Evolutionary conservation across 2,797 vertebrate genomes (phyloP).

Genomic region (Anisognathus igniventris): DNA sequence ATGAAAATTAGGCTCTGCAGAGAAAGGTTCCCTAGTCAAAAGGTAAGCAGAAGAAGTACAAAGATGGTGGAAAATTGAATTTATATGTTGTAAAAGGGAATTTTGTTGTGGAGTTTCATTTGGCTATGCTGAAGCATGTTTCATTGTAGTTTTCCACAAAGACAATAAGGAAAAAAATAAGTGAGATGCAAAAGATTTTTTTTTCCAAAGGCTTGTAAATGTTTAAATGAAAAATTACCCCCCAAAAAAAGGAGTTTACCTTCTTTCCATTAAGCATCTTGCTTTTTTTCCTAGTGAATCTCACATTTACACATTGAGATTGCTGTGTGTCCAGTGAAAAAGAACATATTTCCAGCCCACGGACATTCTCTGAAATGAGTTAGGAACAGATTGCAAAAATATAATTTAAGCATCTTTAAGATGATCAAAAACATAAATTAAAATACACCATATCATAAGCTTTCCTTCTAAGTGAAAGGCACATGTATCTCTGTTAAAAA

Average conservation of each 20-base stretch:
- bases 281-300: conserved; percentile 36
- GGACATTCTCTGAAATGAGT: conserved; percentile 65
- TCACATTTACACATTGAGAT: conserved; percentile 60
- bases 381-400: conserved; percentile 7
- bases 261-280: conserved; percentile 44
- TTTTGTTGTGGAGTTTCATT: background rate
- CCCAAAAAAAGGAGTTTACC: conserved; percentile 26
- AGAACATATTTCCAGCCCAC: conserved; percentile 73
- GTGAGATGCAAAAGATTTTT: background rate
- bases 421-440: background rate
- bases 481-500: background rate
- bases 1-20: background rate
- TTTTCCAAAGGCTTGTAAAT: background rate
- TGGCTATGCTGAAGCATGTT: background rate
- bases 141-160: background rate
- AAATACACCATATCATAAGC: background rate
- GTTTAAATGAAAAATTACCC: background rate
- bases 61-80: background rate
- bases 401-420: background rate
- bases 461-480: background rate
- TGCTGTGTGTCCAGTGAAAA: conserved; percentile 60
- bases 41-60: background rate
- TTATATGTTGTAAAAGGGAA: background rate
- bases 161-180: background rate
- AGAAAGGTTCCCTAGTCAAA: background rate